These are phyloP conservation scores for Akabosia matsudoensis DNA, from an alignment of 1,140 invertebrate species.

Conservation along the genomic window DNA sequence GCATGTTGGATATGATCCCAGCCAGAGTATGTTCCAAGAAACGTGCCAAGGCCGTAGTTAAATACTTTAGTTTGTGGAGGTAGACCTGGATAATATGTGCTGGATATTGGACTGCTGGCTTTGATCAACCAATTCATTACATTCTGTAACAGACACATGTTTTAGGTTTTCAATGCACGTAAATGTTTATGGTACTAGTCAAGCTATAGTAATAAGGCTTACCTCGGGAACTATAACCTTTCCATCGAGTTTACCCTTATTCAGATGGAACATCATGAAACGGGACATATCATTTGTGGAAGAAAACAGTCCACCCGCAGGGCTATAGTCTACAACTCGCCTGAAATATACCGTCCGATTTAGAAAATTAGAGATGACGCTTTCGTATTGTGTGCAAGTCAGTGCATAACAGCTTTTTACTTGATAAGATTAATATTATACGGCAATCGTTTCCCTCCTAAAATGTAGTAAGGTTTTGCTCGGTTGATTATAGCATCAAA, in stretches of 20 bases:
- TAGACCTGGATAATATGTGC: too few relatives aligned
- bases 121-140: slow-evolving; percentile 11
- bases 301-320: slow-evolving; percentile 27
- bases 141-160: not conserved
- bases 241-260: slow-evolving; percentile 24
- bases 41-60: slow-evolving; percentile 22
- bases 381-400: not conserved
- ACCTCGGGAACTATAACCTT: slow-evolving; percentile 31
- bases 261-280: slow-evolving; percentile 33
- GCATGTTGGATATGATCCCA: slow-evolving; percentile 23
- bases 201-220: not conserved
- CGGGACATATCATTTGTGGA: slow-evolving; percentile 26
- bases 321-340: not conserved
- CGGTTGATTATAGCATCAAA: not conserved
- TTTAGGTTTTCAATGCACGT: not conserved
- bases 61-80: not conserved
- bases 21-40: slow-evolving; percentile 2
- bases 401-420: not conserved
- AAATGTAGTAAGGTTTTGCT: not conserved
- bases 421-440: not conserved
- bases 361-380: not conserved
- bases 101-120: slow-evolving; percentile 2
- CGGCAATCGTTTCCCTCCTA: not conserved
- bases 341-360: slow-evolving; percentile 1
- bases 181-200: not conserved